Percentiles rank a stretch among this genome's conserved stretches.
Evolutionary conservation across 2,888 invertebrate genomes (phyloP).

Genomic region (Caenorhabditis imperialis): DNA sequence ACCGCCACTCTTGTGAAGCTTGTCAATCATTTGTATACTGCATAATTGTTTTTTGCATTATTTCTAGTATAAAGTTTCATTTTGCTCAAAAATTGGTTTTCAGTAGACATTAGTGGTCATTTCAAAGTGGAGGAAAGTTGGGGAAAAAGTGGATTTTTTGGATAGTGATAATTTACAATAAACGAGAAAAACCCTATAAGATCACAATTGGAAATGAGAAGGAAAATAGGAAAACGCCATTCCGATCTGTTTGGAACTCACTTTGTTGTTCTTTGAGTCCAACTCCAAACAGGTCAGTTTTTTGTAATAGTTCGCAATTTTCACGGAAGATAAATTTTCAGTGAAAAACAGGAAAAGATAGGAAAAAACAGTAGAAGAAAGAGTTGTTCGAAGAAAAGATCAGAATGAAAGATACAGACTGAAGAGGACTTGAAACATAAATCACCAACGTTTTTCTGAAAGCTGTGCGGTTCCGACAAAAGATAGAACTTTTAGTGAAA

Average conservation of each 20-base stretch:
- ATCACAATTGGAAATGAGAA: conserved; percentile 57
- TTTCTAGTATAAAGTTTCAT: background rate
- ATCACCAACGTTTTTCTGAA: conserved; percentile 36
- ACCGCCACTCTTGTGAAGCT: conserved; percentile 50
- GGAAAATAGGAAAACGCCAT: conserved; percentile 19
- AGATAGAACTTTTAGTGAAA: conserved; percentile 12
- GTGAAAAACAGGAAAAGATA: conserved; percentile 8
- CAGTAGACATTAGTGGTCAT: too few species aligned
- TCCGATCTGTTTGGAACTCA: background rate
- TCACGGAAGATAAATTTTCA: background rate
- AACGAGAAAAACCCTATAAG: conserved; percentile 50
- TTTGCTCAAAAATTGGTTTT: too few species aligned
- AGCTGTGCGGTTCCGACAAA: conserved; percentile 1
- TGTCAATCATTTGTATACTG: conserved; percentile 12
- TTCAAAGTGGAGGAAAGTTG: background rate
- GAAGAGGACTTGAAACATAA: conserved; percentile 28
- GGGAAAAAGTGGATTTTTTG: conserved; percentile 14
- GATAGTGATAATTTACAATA: conserved; percentile 45
- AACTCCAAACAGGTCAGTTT: background rate
- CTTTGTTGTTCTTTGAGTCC: background rate
- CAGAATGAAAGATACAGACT: conserved; percentile 29
- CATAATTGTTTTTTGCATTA: conserved; percentile 4
- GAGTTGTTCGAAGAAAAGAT: conserved; percentile 15
- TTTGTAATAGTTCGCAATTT: conserved; percentile 19
- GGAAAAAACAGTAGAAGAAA: too few species aligned